Evolutionary conservation across 1,140 invertebrate species (phyloP), one percentile per base, ranked within the genome.

Genomic region (Nautilus pompilius): DNA sequence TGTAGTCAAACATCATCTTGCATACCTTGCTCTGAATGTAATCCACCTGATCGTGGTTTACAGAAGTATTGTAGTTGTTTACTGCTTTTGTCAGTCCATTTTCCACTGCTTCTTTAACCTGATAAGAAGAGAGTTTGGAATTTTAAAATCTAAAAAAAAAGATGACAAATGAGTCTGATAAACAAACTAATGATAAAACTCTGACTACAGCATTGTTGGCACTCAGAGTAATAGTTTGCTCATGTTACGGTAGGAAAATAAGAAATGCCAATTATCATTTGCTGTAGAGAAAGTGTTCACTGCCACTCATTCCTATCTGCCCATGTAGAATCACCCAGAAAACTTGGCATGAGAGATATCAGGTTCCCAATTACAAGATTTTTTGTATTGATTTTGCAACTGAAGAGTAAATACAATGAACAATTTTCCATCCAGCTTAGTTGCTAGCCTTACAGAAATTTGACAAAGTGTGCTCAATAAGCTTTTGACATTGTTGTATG

Each of bases 21-120:
- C 58, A 63, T 62, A 81, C 77, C 72, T 77, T 54, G 26, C 63
- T 46, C 51, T 81, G 80, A 32, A 81, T 65, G 60, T 71, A 79
- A 55, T 81, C 75, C n/a, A 81, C 69, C 65, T 81, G 75, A 45
- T 77, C 70, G 53, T 67, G 64, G 26, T 70, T 53, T 15, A 56
- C 45, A 48, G 64, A 69, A 3, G 65, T 66, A 51, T 69, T 70
- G 57, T 79, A 80, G 33, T 74, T 69, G 41, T 75, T 56, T 26
- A 81, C 30, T 8, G 72, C 74, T 41, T 72, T 51, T n/a, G 69
- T 49, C 24, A 81, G 28, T 48, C 74, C 74, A 66, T 73, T 66
- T n/a, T 67, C 51, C 2, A 81, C 68, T n/a, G 71, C 60, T n/a
- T 60, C 54, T 24, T 67, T 62, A 13, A 80, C 70, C 76, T 53